Percentiles rank a stretch among this genome's conserved stretches.
Conservation (phyloP, 2,113 vertebrate species). For the Cynocephalus volans region DNA sequence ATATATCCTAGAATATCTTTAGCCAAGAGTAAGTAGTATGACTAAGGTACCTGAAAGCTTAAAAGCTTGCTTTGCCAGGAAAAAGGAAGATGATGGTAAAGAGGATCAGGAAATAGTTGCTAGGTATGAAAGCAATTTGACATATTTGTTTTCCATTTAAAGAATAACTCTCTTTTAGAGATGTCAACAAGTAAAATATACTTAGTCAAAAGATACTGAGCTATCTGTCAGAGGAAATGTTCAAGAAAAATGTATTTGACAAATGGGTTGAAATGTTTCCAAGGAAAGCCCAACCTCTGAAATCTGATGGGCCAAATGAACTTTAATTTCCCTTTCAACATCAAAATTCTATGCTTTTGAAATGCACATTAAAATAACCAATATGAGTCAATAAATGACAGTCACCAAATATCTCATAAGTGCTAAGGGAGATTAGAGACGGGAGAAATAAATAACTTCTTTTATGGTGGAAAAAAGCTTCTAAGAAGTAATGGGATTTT, state of each 20-base stretch:
- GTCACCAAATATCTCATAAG: conserved; percentile 71
- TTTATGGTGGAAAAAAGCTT: conserved; percentile 29
- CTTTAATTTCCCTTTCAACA: conserved; percentile 82
- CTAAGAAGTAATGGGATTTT: conserved; percentile 70
- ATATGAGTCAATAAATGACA: conserved; percentile 80
- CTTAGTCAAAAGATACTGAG: conserved; percentile 76
- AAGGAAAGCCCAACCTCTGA: conserved; percentile 64
- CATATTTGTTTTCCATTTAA: conserved; percentile 61
- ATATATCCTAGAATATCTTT: not conserved
- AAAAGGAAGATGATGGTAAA: not conserved
- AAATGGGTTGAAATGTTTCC: conserved; percentile 74
- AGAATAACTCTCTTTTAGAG: conserved; percentile 63
- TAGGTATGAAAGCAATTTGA: conserved; percentile 56
- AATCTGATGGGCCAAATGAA: conserved; percentile 70
- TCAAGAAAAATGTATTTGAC: conserved; percentile 79
- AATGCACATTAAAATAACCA: conserved; percentile 79
- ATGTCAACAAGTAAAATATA: conserved; percentile 71
- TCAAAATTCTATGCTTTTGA: conserved; percentile 72
- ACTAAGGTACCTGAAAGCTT: not conserved
- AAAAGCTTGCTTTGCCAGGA: conserved; percentile 53
- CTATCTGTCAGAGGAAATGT: conserved; percentile 61
- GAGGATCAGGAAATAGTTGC: conserved; percentile 10
- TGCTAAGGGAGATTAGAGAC: conserved; percentile 66
- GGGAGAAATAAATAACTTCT: conserved; percentile 74
- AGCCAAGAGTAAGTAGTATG: not conserved